These are phyloP conservation scores for Drosophila punjabiensis DNA, from an alignment of 1,140 invertebrate species.

Conservation along the genomic window DNA sequence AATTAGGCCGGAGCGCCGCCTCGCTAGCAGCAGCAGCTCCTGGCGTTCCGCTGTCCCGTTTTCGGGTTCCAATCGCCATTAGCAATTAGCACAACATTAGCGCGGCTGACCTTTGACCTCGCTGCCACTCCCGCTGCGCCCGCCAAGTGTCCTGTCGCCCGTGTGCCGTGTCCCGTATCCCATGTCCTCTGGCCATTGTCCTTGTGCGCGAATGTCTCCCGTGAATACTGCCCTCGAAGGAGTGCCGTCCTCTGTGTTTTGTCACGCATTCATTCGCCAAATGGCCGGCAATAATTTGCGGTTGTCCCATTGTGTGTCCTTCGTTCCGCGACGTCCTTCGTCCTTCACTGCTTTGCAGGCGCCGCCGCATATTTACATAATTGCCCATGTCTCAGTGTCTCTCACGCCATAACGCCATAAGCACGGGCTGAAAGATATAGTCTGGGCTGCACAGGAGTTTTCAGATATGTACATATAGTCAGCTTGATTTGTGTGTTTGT, in stretches of 20 bases:
- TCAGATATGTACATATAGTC: background rate
- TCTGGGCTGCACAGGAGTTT: background rate
- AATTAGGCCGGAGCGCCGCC: constrained; percentile 73
- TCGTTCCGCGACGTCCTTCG: constrained; percentile 28
- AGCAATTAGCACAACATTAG: constrained; percentile 82
- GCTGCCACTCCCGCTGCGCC: constrained; percentile 71
- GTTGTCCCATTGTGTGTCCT: constrained; percentile 66
- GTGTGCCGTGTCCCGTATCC: constrained; percentile 39
- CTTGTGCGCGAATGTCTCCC: constrained; percentile 50
- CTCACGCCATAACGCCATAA: constrained; percentile 34
- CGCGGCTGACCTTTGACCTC: constrained; percentile 79
- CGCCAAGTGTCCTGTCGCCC: constrained; percentile 13
- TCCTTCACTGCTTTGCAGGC: constrained; percentile 52
- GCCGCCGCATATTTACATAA: constrained; percentile 80
- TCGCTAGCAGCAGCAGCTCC: constrained; percentile 41
- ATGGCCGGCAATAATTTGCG: constrained; percentile 78
- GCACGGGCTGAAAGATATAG: constrained; percentile 15
- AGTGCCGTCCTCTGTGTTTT: constrained; percentile 58
- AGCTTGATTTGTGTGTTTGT: constrained; percentile 34
- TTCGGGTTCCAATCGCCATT: constrained; percentile 68
- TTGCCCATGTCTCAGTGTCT: constrained; percentile 70
- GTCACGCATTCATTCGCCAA: constrained; percentile 78
- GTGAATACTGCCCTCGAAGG: constrained; percentile 18
- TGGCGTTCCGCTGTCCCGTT: constrained; percentile 16
- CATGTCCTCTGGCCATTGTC: constrained; percentile 51